Conservation (phyloP, 2,113 vertebrate genomes). For the Gallinago paraguaiae region DNA sequence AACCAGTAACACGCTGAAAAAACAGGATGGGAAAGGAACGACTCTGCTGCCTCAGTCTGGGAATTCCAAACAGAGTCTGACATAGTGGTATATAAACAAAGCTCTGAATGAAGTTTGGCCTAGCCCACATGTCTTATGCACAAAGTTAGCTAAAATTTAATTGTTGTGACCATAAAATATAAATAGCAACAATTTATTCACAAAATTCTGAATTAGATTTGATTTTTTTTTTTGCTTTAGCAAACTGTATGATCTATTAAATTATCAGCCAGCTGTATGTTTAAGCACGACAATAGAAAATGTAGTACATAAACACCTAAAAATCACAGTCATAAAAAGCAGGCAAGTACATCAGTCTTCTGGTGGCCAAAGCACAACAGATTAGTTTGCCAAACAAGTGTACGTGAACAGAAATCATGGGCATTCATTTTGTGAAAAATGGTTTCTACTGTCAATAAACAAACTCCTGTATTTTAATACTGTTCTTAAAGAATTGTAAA, state of each 20-base stretch:
- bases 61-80: background rate
- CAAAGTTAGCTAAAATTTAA: background rate
- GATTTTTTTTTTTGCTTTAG: background rate
- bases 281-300: slow-evolving; percentile 32
- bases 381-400: background rate
- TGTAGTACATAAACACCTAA: slow-evolving; percentile 41
- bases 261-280: slow-evolving; percentile 3
- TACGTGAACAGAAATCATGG: background rate
- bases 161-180: slow-evolving; percentile 32
- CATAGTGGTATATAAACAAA: background rate
- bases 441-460: background rate
- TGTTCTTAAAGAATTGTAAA: slow-evolving; percentile 39
- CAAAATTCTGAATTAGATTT: slow-evolving; percentile 39
- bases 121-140: background rate
- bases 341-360: slow-evolving; percentile 31
- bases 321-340: slow-evolving; percentile 42
- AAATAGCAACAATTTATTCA: slow-evolving; percentile 73
- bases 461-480: background rate
- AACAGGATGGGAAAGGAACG: background rate
- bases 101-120: background rate
- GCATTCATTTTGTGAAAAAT: background rate
- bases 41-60: background rate
- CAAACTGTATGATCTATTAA: background rate
- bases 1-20: background rate
- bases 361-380: background rate